A percentile compares a stretch with the other conserved stretches of the same genome.
Conservation (phyloP, 2,888 invertebrate genomes). For the Tillus elongatus region DNA sequence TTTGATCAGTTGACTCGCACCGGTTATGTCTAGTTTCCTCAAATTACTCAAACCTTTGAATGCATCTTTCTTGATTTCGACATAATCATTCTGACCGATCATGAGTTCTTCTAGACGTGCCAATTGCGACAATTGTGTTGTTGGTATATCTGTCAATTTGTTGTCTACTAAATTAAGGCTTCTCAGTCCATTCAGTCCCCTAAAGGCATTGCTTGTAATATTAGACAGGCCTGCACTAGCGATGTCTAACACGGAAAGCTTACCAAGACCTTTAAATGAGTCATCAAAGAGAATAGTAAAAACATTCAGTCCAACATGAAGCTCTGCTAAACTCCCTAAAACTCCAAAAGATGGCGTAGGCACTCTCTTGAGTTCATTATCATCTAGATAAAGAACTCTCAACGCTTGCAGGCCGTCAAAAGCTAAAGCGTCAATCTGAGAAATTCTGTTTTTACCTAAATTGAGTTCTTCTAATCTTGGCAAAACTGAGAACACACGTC, state of each 20-base stretch:
- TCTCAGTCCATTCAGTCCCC: conserved; percentile 66
- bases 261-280: conserved; percentile 67
- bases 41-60: conserved; percentile 72
- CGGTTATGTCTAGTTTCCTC: conserved; percentile 67
- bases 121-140: conserved; percentile 60
- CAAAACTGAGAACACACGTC: conserved; percentile 64
- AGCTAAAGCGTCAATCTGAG: conserved; percentile 66
- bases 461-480: conserved; percentile 75
- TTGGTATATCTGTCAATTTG: conserved; percentile 64
- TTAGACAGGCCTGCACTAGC: conserved; percentile 73
- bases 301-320: conserved; percentile 75
- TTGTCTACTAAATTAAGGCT: conserved; percentile 74
- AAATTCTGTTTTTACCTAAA: conserved; percentile 76
- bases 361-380: conserved; percentile 69
- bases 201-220: conserved; percentile 66
- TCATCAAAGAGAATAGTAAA: conserved; percentile 68
- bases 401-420: conserved; percentile 69
- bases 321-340: conserved; percentile 69
- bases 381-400: conserved; percentile 72
- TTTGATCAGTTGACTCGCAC: conserved; percentile 61
- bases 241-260: conserved; percentile 66
- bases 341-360: conserved; percentile 66
- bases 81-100: conserved; percentile 76
- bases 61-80: conserved; percentile 58
- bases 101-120: conserved; percentile 69